Evolutionary conservation across 2,888 invertebrate genomes (phyloP), one percentile per base, ranked within the genome.

Genomic region (Campoplex capitator): DNA sequence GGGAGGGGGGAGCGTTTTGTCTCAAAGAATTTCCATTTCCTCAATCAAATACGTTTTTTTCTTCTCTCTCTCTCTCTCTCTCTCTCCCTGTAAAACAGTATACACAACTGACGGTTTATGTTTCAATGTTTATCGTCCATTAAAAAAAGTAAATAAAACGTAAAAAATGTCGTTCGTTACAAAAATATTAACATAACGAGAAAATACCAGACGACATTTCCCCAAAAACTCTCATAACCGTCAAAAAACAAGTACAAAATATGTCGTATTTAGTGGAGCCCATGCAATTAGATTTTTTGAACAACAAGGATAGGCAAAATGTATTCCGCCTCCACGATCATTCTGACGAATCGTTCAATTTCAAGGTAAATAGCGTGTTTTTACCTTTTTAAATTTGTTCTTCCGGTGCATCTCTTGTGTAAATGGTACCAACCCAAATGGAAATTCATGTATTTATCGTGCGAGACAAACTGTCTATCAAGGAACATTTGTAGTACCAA

Each of bases 291-390:
- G 85, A 87, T 73, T 90, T 90, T 84, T 83, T 90, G 67, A 91
- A 85, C 42, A 89, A 92, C 79, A 90, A 90, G 84, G 83, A 91
- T 42, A 91, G 88, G 51, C 90, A 91, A 83, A 86, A 90, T 82
- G 77, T 90, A 23, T 89, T 90, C 18, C 76, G 90, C 68, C 86
- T 90, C 32, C 92, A 95, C 77, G 92, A 94, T 35, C 92, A 77
- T 54, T 42, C 94, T 48, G 95, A 96, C 80, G 96, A 97, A 58
- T 94, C 95, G 82, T 96, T 96, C 91, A 95, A 95, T 91, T 97
- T 96, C 93, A 95, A 97, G 95, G 97, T 97, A 62, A 32, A 62
- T 32, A 2, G 13, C 32, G 16, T 6, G 28, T 16, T 32, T 16
- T 32, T 42, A 9, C 38, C 3, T 23, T 3, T 68, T 91, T 89